These are phyloP conservation scores for Dicentrarchus labrax DNA, from an alignment of 2,113 vertebrate genomes.

Conservation along the genomic window DNA sequence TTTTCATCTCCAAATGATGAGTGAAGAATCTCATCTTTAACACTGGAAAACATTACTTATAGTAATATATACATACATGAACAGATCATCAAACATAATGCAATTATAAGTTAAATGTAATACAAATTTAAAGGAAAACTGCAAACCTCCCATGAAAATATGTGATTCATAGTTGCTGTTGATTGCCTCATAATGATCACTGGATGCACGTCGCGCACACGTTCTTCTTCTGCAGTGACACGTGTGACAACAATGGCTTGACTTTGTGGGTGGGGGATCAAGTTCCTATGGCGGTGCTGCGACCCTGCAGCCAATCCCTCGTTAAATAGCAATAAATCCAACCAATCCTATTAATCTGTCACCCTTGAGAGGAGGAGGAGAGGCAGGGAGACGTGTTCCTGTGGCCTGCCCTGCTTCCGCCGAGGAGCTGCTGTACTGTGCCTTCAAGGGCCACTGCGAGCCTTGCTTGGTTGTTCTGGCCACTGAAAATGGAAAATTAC, in stretches of 20 bases:
- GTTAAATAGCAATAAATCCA: conserved; percentile 67
- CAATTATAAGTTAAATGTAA: background rate
- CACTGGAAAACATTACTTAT: background rate
- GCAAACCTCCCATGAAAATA: background rate
- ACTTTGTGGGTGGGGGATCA: conserved; percentile 27
- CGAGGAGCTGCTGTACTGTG: background rate
- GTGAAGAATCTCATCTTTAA: background rate
- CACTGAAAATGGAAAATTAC: background rate
- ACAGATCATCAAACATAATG: background rate
- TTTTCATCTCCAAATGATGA: background rate
- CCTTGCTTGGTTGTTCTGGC: background rate
- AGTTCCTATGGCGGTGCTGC: background rate
- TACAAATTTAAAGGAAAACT: no score
- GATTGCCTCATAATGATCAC: background rate
- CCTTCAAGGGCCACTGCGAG: background rate
- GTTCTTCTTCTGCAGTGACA: conserved; percentile 28
- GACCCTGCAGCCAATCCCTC: conserved; percentile 66
- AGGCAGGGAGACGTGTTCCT: background rate
- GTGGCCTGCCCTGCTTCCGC: background rate
- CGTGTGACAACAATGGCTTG: conserved; percentile 56
- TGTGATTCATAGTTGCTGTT: background rate
- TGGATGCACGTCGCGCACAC: background rate
- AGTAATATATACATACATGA: no score
- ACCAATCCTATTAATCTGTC: conserved; percentile 77
- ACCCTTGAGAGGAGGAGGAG: conserved; percentile 30